A percentile compares a stretch with the other conserved stretches of the same genome.
These are phyloP conservation scores for Chaetodon trifasciatus DNA, from an alignment of 2,797 vertebrate species.

Conservation along the genomic window DNA sequence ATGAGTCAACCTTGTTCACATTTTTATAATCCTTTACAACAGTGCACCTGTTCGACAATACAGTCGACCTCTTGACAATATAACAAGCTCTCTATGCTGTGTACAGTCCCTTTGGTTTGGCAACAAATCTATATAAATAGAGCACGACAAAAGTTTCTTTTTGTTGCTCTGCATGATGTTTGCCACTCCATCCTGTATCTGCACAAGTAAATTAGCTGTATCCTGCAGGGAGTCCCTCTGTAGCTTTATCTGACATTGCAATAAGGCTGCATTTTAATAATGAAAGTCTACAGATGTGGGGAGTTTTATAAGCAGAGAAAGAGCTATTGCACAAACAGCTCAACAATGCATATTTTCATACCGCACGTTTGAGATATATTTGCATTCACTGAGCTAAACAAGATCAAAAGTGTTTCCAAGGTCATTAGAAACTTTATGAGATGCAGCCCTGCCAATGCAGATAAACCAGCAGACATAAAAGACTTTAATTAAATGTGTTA, in stretches of 20 bases:
- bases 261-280: constrained; percentile 38
- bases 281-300: constrained; percentile 41
- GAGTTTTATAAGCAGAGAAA: constrained; percentile 9
- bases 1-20: constrained; percentile 52
- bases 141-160: not conserved
- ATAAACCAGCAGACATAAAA: constrained; percentile 58
- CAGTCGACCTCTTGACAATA: constrained; percentile 7
- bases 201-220: constrained; percentile 42
- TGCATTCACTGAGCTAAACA: constrained; percentile 42
- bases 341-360: constrained; percentile 15
- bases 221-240: constrained; percentile 43
- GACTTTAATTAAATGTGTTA: constrained; percentile 54
- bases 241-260: constrained; percentile 49
- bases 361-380: constrained; percentile 36
- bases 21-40: constrained; percentile 31
- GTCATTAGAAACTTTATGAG: constrained; percentile 40
- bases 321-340: constrained; percentile 3
- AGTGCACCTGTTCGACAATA: not conserved
- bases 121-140: not conserved
- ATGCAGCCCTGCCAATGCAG: constrained; percentile 34
- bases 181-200: constrained; percentile 22
- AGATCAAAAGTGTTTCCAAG: constrained; percentile 51
- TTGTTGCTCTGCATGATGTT: constrained; percentile 32
- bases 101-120: not conserved
- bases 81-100: not conserved